Evolutionary conservation across 2,888 invertebrate genomes (phyloP), one percentile per base, ranked within the genome.

Genomic region (Polyommatus iphigenia): DNA sequence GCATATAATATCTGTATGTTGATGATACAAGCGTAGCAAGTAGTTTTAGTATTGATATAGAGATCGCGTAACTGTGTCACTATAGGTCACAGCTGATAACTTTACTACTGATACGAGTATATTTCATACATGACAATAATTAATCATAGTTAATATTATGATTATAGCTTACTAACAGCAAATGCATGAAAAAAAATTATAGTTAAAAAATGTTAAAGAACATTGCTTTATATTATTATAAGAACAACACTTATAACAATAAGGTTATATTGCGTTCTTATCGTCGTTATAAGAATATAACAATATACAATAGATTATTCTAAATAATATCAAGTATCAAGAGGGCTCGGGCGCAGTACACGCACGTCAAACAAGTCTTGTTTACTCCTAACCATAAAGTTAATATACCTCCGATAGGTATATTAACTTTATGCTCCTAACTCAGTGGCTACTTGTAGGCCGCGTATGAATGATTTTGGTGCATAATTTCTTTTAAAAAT

Each of bases 291-390:
- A 41, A 41, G 2, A 46, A 46, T 46, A 46, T 46, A 46, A 10
- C 46, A n/a, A n/a, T n/a, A n/a, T 3, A 46, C 46, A 46, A 3
- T 46, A 46, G 10, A 46, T 46, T 24, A 20, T 8, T 59, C 0
- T 29, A 24, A 75, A 46, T 24, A 59, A 59, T 50, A 24, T 73
- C 41, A 79, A 82, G 79, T 80, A 83, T 81, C 82, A 83, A 83
- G 78, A 80, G 32, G 1, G 7, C 24, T 20, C 36, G 29, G 71
- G 76, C 72, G 77, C 67, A 54, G 78, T 80, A 80, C 76, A 79
- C 73, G 24, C 50, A 50, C 24, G 20, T 73, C 50, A 73, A 46
- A 73, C 73, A 50, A 73, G 71, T 72, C 79, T 76, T 78, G 72
- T 76, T 73, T 78, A 73, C 73, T 73, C 15, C 50, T 76, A 76